These are phyloP conservation scores for Macroteleia sp. DNA, from an alignment of 2,888 invertebrate species.

Conservation along the genomic window DNA sequence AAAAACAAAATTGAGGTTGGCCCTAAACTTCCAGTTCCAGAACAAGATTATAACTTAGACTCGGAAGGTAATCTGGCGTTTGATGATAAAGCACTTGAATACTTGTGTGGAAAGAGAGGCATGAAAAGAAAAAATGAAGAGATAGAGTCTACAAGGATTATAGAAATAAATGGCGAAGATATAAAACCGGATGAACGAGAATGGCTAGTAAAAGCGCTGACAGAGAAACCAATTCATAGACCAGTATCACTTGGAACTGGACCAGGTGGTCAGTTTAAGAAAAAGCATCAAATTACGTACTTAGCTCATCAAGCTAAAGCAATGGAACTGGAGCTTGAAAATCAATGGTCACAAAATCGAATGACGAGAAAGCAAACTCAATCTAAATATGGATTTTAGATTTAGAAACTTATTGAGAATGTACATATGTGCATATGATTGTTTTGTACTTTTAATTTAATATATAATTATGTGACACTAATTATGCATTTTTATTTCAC, in stretches of 20 bases:
- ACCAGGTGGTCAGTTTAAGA: constrained; percentile 89
- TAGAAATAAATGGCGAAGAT: constrained; percentile 93
- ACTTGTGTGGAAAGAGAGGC: constrained; percentile 80
- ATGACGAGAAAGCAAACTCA: constrained; percentile 94
- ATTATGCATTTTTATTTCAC: no score
- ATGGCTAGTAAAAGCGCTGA: constrained; percentile 92
- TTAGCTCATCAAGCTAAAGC: constrained; percentile 97
- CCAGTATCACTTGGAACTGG: constrained; percentile 83
- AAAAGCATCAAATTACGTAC: constrained; percentile 98
- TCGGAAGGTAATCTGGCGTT: constrained; percentile 79
- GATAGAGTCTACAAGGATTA: constrained; percentile 87
- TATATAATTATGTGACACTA: no score
- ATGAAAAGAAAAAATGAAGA: constrained; percentile 84
- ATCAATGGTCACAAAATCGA: constrained; percentile 96
- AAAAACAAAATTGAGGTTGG: constrained; percentile 83
- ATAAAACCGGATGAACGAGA: constrained; percentile 91
- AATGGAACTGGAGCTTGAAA: constrained; percentile 96
- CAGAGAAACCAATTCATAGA: constrained; percentile 88
- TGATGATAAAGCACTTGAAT: constrained; percentile 82
- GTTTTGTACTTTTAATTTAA: no score
- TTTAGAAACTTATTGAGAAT: not conserved
- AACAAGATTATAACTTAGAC: constrained; percentile 83
- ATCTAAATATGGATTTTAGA: constrained; percentile 97
- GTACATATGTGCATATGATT: constrained; percentile 14
- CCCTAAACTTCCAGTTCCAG: constrained; percentile 80